Evolutionary conservation across 2,888 invertebrate genomes (phyloP).

Genomic region (Mimas tiliae): DNA sequence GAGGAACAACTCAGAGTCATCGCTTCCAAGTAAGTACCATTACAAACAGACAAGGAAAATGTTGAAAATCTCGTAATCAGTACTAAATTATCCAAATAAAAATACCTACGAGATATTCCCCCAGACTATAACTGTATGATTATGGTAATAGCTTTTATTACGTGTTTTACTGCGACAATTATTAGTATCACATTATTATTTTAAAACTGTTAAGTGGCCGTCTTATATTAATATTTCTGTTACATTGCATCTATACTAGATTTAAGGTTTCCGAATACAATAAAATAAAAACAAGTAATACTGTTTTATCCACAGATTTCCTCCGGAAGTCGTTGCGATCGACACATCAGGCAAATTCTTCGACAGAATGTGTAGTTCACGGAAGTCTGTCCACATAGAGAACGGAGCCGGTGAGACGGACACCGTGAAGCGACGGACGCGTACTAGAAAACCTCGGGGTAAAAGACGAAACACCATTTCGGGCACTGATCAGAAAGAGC

Average conservation of each 20-base stretch:
- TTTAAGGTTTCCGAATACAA: no score
- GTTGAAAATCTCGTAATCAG: not conserved
- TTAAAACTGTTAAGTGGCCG: no score
- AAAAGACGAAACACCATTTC: conserved; percentile 96
- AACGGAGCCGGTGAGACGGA: conserved; percentile 79
- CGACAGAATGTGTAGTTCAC: conserved; percentile 93
- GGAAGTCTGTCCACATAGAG: conserved; percentile 90
- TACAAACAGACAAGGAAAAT: not conserved
- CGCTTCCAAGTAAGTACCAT: conserved; percentile 88
- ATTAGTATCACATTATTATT: no score
- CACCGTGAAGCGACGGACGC: conserved; percentile 88
- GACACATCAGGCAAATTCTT: conserved; percentile 95
- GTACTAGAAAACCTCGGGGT: conserved; percentile 90
- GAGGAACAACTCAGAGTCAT: conserved; percentile 93
- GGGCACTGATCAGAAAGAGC: conserved; percentile 95
- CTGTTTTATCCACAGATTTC: conserved; percentile 86
- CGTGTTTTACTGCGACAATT: no score
- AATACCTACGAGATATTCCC: not conserved
- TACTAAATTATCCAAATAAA: not conserved
- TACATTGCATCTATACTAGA: no score
- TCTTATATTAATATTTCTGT: no score
- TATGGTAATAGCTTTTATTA: no score
- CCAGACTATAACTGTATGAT: no score
- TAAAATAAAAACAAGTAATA: conserved; percentile 1
- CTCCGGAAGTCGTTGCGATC: conserved; percentile 94